phyloP scores from a whole-genome alignment of 2,888 invertebrate genomes.

The Pseudanteris insignis region DNA sequence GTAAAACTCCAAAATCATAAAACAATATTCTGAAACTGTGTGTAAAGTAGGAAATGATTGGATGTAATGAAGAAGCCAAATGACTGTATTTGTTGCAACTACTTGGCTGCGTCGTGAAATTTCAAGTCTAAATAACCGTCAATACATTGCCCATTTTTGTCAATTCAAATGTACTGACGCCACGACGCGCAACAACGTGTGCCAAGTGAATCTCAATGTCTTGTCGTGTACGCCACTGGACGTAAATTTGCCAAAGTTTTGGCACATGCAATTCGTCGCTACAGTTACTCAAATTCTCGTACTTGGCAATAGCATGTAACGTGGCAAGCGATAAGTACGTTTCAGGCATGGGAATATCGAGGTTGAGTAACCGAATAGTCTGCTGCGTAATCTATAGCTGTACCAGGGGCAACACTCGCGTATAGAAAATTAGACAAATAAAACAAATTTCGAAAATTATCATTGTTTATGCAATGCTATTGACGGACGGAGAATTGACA shows the following conservation, averaged over 20 bases:
- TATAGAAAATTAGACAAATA: too few species aligned
- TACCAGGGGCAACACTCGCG: too few species aligned
- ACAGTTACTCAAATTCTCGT: constrained; percentile 13
- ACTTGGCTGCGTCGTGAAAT: too few species aligned
- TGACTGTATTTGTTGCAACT: too few species aligned
- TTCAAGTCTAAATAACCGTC: constrained; percentile 7
- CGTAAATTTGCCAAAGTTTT: constrained; percentile 20
- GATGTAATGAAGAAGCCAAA: too few species aligned
- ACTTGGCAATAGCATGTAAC: constrained; percentile 19
- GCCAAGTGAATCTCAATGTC: constrained; percentile 11
- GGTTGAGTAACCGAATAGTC: constrained; percentile 5
- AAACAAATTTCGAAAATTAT: too few species aligned
- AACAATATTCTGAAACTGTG: too few species aligned
- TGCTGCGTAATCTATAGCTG: constrained; percentile 13
- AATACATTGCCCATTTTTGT: constrained; percentile 8
- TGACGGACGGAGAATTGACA: too few species aligned
- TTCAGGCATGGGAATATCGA: constrained; percentile 9
- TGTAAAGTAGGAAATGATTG: too few species aligned
- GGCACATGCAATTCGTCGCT: constrained; percentile 13
- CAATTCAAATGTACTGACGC: constrained; percentile 6
- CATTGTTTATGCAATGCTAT: too few species aligned
- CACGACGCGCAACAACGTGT: background rate
- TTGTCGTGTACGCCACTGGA: constrained; percentile 1
- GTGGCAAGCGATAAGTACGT: constrained; percentile 15
- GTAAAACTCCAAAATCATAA: too few species aligned